phyloP scores from a whole-genome alignment of 2,888 invertebrate genomes.

The Dioctria linearis region DNA sequence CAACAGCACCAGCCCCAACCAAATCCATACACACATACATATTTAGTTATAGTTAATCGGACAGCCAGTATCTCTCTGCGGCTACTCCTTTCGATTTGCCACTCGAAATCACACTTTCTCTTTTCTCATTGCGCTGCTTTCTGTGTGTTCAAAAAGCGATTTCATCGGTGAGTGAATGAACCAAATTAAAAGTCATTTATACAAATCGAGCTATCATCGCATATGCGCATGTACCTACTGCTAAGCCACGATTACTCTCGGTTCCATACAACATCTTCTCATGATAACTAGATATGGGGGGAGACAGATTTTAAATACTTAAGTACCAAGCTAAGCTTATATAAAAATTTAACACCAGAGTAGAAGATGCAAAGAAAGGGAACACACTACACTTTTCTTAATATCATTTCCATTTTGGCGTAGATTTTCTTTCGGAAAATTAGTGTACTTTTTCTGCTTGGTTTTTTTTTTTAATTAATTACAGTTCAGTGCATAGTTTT shows the following conservation, averaged over 20 bases:
- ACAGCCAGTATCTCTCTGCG: background rate
- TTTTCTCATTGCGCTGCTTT: constrained; percentile 27
- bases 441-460: constrained; percentile 39
- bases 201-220: no score
- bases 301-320: no score
- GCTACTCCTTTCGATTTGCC: constrained; percentile 1
- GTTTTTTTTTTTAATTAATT: constrained; percentile 13
- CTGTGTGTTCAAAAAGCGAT: constrained; percentile 3
- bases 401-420: background rate
- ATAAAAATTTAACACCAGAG: no score
- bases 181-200: constrained; percentile 20
- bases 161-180: constrained; percentile 28
- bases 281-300: no score
- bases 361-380: background rate
- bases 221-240: no score
- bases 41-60: background rate
- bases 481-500: constrained; percentile 7
- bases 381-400: background rate
- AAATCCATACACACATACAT: background rate
- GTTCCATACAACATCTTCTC: no score
- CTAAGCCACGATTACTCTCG: no score
- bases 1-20: constrained; percentile 12
- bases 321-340: no score
- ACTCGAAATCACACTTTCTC: constrained; percentile 38
- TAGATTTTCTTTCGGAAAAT: constrained; percentile 28